Evolutionary conservation across 2,113 vertebrate species (phyloP).

Genomic region (Dasypus novemcinctus): DNA sequence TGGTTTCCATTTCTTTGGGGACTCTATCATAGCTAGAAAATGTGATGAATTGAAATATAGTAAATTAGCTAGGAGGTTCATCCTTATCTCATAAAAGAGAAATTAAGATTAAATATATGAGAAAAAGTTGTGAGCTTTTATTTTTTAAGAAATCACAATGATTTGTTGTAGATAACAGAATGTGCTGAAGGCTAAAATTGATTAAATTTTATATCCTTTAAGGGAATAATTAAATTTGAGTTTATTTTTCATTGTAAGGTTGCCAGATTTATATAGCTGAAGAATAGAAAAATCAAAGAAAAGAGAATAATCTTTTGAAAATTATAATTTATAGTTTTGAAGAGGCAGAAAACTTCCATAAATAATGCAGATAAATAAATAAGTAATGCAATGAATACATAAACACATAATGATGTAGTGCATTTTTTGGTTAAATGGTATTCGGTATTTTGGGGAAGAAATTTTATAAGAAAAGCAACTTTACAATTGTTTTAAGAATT

Average conservation of each 20-base stretch:
- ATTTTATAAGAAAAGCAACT: neutral
- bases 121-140: neutral
- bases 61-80: neutral
- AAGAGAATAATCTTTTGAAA: neutral
- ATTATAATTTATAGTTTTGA: neutral
- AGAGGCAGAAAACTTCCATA: neutral
- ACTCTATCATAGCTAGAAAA: neutral
- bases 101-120: neutral
- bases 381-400: neutral
- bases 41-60: neutral
- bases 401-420: too few relatives aligned
- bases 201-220: conserved; percentile 6
- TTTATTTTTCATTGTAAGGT: neutral
- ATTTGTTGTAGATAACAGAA: neutral
- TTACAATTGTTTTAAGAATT: neutral
- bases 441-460: neutral
- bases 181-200: neutral
- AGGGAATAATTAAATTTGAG: conserved; percentile 17
- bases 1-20: neutral
- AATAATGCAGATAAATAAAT: conserved; percentile 10
- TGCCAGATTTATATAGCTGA: neutral
- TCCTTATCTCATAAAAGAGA: neutral
- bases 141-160: neutral
- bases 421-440: neutral
- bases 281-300: neutral